These are phyloP conservation scores for Tipula vernalis DNA, from an alignment of 2,888 invertebrate genomes.

Conservation along the genomic window DNA sequence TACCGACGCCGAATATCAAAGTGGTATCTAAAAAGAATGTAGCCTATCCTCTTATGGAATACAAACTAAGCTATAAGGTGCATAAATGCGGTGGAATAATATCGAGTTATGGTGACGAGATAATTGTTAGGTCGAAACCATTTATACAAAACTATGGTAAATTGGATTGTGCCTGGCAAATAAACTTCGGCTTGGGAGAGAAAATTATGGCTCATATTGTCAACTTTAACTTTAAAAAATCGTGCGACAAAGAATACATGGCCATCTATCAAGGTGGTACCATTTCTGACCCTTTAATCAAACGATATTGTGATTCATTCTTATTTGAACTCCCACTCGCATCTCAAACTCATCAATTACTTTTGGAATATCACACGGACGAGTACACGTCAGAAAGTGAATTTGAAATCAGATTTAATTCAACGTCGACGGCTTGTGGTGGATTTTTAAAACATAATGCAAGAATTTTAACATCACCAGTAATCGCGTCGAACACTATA, in stretches of 20 bases:
- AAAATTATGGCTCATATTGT: conserved; percentile 37
- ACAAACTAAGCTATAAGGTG: conserved; percentile 43
- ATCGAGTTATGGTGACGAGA: conserved; percentile 24
- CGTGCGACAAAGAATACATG: conserved; percentile 45
- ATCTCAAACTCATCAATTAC: conserved; percentile 37
- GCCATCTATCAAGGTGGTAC: conserved; percentile 40
- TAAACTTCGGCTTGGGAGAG: conserved; percentile 28
- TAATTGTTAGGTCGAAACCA: conserved; percentile 29
- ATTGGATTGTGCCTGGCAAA: conserved; percentile 61
- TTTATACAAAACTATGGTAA: conserved; percentile 24
- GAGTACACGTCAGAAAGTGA: conserved; percentile 21
- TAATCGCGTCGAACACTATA: conserved; percentile 40
- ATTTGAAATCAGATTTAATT: conserved; percentile 25
- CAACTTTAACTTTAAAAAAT: conserved; percentile 41
- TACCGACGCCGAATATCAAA: conserved; percentile 13
- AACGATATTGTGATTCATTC: conserved; percentile 44
- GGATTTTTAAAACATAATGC: conserved; percentile 42
- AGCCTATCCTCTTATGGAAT: conserved; percentile 27
- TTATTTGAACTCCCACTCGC: conserved; percentile 19
- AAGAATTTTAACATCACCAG: conserved; percentile 30
- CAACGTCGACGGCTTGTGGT: conserved; percentile 46
- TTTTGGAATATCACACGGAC: conserved; percentile 57
- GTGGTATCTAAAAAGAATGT: background rate
- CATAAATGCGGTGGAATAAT: conserved; percentile 53
- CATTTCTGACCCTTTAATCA: conserved; percentile 39